These are phyloP conservation scores for Salminus brasiliensis DNA, from an alignment of 2,113 vertebrate genomes.

Conservation along the genomic window DNA sequence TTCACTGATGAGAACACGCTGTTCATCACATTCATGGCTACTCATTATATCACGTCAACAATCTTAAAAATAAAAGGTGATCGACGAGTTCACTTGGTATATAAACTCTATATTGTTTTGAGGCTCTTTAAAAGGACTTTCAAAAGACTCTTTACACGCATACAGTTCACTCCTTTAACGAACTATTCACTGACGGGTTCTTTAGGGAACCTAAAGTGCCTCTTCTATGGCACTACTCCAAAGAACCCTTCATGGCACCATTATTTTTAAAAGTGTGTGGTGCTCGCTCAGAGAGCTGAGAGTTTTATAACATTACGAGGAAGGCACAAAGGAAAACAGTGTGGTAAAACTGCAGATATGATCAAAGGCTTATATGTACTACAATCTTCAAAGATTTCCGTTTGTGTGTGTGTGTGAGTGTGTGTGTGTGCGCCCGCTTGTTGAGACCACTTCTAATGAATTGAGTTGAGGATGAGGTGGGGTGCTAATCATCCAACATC, in stretches of 20 bases:
- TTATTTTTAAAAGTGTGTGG: not conserved
- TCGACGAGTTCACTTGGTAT: too few species aligned
- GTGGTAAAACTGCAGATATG: not conserved
- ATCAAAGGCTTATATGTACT: not conserved
- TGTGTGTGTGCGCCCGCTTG: not conserved
- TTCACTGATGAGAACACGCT: conserved; percentile 12
- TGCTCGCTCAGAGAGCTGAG: not conserved
- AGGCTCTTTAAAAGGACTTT: too few species aligned
- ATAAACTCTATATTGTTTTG: too few species aligned
- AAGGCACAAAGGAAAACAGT: not conserved
- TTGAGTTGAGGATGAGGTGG: too few species aligned
- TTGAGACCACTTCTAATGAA: too few species aligned
- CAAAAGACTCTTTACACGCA: too few species aligned
- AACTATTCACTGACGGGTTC: not conserved
- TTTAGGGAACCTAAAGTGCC: not conserved
- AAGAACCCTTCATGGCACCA: not conserved
- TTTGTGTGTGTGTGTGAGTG: not conserved
- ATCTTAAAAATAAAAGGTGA: not conserved
- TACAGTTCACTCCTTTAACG: not conserved
- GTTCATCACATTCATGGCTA: not conserved
- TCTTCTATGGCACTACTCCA: not conserved
- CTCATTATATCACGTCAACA: not conserved
- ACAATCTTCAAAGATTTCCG: not conserved
- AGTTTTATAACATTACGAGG: not conserved
- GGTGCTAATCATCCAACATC: too few species aligned